Conservation (phyloP, 64 coral and sea anemone species). For the Dendronephthya gigantea region DNA sequence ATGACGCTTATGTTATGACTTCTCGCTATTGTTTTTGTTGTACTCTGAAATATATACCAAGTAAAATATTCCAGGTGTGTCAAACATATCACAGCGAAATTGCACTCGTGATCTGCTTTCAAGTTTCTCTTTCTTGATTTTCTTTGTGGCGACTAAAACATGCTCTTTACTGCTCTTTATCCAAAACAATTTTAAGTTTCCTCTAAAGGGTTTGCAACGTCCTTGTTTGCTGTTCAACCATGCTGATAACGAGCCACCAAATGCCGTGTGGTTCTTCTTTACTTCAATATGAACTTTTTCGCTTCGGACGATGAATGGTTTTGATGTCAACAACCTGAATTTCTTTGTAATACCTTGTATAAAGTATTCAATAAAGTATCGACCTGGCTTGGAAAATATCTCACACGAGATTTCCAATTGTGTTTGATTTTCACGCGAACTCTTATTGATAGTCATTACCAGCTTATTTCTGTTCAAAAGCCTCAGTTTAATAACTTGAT, state of each 20-base stretch:
- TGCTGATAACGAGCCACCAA: neutral
- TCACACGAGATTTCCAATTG: neutral
- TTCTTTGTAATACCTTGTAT: neutral
- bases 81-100: neutral
- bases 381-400: neutral
- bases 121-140: neutral
- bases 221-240: neutral
- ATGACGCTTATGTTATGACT: neutral
- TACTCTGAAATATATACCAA: neutral
- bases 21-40: neutral
- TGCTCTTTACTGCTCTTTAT: neutral
- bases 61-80: neutral
- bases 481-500: neutral
- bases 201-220: neutral
- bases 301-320: neutral
- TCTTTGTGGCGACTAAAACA: constrained; percentile 10
- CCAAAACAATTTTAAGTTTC: neutral
- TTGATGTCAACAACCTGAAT: neutral
- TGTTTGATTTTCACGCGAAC: neutral
- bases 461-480: neutral
- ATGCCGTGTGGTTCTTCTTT: neutral
- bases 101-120: neutral
- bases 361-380: neutral
- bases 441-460: neutral
- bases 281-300: neutral